These are phyloP conservation scores for Caenorhabditis brenneri DNA, from an alignment of 1,140 invertebrate species.

Conservation along the genomic window DNA sequence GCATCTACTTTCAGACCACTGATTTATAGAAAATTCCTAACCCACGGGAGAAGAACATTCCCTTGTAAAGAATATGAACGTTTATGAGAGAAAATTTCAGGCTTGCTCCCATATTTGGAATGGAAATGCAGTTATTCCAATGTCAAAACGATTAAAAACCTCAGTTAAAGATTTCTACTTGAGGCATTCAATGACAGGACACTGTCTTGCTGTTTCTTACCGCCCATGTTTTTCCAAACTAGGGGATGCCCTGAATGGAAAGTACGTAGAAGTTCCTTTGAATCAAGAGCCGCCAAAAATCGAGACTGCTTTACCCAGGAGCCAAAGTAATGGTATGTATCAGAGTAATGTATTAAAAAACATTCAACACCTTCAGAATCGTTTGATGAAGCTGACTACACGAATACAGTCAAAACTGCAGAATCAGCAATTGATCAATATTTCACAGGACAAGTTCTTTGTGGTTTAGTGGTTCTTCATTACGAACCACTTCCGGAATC, in stretches of 20 bases:
- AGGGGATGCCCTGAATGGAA: background rate
- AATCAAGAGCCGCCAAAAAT: background rate
- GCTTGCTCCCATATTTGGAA: conserved; percentile 48
- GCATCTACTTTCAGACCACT: too few species aligned
- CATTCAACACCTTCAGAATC: background rate
- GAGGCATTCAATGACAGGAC: conserved; percentile 49
- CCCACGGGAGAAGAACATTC: too few species aligned
- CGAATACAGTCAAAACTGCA: background rate
- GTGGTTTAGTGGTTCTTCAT: conserved; percentile 45
- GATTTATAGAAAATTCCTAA: too few species aligned
- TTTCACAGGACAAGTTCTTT: conserved; percentile 47
- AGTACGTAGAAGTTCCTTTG: conserved; percentile 41
- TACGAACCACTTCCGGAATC: conserved; percentile 44
- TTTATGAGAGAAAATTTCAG: background rate
- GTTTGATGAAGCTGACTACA: background rate
- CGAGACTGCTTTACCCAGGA: background rate
- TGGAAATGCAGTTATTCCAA: conserved; percentile 24
- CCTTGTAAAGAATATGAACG: too few species aligned
- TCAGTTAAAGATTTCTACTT: conserved; percentile 37
- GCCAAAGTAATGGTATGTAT: background rate
- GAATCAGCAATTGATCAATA: conserved; percentile 24
- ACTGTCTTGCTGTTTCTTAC: conserved; percentile 44
- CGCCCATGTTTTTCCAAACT: conserved; percentile 22
- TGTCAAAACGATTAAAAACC: background rate
- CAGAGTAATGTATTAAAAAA: background rate